Evolutionary conservation across 2,888 invertebrate species (phyloP).

Genomic region (Leucophora obtusa): DNA sequence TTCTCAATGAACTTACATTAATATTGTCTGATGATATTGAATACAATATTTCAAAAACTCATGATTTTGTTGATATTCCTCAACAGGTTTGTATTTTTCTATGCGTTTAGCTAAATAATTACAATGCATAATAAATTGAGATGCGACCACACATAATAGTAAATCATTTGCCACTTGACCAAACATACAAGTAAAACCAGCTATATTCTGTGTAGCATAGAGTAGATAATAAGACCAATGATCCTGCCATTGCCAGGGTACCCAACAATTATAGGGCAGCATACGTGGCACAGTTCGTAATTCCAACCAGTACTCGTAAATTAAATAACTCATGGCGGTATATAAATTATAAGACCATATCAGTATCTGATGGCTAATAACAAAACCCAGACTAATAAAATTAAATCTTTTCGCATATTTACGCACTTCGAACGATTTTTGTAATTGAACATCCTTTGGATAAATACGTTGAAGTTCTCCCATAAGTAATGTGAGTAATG

Average conservation of each 20-base stretch:
- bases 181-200: conserved; percentile 70
- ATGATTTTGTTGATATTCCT: conserved; percentile 51
- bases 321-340: conserved; percentile 67
- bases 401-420: conserved; percentile 63
- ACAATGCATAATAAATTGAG: conserved; percentile 76
- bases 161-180: conserved; percentile 73
- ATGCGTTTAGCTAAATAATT: conserved; percentile 67
- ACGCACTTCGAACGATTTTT: conserved; percentile 60
- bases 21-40: conserved; percentile 69
- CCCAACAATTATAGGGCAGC: conserved; percentile 71
- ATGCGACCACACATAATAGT: conserved; percentile 71
- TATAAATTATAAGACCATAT: conserved; percentile 75
- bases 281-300: conserved; percentile 63
- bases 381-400: conserved; percentile 68
- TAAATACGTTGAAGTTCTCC: conserved; percentile 67
- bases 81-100: conserved; percentile 61
- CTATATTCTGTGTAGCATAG: conserved; percentile 70
- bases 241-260: conserved; percentile 72
- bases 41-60: conserved; percentile 66
- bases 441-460: conserved; percentile 66
- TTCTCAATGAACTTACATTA: conserved; percentile 67
- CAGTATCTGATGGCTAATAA: conserved; percentile 68
- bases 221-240: conserved; percentile 69
- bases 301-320: conserved; percentile 68
- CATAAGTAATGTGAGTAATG: conserved; percentile 68